phyloP scores from a whole-genome alignment of 2,797 vertebrate genomes.

The Mormyrus hasselquistii region DNA sequence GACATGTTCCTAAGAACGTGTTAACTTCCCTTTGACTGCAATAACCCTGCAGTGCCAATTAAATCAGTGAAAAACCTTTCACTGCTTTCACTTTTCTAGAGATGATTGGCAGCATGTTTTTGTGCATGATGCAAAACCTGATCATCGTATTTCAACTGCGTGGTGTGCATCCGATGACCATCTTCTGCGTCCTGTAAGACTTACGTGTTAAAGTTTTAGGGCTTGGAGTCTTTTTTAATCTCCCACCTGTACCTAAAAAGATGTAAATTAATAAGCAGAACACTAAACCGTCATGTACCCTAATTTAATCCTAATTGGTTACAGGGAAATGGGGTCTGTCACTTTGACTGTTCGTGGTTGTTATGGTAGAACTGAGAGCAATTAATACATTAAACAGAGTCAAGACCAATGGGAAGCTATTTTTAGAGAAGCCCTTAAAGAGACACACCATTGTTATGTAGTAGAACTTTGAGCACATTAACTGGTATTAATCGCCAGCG shows the following conservation, averaged over 20 bases:
- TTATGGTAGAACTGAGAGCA: slow-evolving; percentile 31
- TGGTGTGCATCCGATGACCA: not conserved
- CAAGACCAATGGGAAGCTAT: slow-evolving; percentile 15
- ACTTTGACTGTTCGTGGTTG: slow-evolving; percentile 34
- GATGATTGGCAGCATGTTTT: not conserved
- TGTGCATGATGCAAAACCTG: not conserved
- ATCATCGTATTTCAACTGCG: not conserved
- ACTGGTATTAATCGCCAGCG: slow-evolving; percentile 17
- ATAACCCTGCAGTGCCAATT: not conserved
- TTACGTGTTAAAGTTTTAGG: not conserved
- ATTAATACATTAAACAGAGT: slow-evolving; percentile 26
- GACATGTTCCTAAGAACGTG: not conserved
- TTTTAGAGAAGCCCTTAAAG: slow-evolving; percentile 18
- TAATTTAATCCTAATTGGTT: slow-evolving; percentile 31
- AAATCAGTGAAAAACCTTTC: not conserved
- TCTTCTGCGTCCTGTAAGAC: not conserved
- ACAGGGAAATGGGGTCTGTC: slow-evolving; percentile 9
- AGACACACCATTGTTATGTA: slow-evolving; percentile 22
- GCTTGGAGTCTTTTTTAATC: not conserved
- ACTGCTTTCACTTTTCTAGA: not conserved
- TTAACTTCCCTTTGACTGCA: not conserved
- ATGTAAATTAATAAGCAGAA: slow-evolving; percentile 24
- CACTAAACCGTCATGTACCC: slow-evolving; percentile 11
- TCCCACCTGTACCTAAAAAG: slow-evolving; percentile 4
- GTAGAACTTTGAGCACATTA: slow-evolving; percentile 31